Evolutionary conservation across 2,797 vertebrate species (phyloP).

Genomic region (Trachops cirrhosus): DNA sequence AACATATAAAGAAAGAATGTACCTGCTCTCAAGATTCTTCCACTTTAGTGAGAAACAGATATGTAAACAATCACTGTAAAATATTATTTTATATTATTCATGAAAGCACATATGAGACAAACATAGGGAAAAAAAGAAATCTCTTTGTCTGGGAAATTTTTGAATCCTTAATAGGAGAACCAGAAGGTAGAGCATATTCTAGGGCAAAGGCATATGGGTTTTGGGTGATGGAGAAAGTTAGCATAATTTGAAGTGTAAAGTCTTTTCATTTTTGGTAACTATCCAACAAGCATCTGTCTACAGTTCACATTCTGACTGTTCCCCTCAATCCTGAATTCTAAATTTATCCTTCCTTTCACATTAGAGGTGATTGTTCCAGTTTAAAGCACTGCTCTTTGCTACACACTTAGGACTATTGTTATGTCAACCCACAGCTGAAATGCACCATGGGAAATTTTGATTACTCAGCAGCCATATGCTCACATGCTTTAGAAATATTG

Average conservation of each 20-base stretch:
- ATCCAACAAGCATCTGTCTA: neutral
- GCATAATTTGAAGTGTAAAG: neutral
- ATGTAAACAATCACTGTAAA: neutral
- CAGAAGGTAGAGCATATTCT: neutral
- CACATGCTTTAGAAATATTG: neutral
- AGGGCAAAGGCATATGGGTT: neutral
- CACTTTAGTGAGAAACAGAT: neutral
- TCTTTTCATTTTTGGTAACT: neutral
- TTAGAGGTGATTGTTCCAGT: neutral
- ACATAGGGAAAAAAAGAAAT: neutral
- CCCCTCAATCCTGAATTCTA: neutral
- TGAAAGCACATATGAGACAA: neutral
- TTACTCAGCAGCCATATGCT: neutral
- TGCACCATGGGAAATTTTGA: neutral
- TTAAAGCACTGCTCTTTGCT: neutral
- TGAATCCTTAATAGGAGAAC: neutral
- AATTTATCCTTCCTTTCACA: neutral
- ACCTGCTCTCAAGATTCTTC: neutral
- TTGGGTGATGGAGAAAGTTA: neutral
- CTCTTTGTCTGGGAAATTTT: neutral
- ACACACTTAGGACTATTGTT: neutral
- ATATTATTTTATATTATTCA: neutral
- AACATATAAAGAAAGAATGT: neutral
- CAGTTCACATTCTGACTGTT: neutral
- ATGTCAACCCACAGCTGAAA: neutral